A percentile compares a stretch with the other conserved stretches of the same genome.
phyloP scores from a whole-genome alignment of 2,113 vertebrate genomes.

The Colaptes auratus region DNA sequence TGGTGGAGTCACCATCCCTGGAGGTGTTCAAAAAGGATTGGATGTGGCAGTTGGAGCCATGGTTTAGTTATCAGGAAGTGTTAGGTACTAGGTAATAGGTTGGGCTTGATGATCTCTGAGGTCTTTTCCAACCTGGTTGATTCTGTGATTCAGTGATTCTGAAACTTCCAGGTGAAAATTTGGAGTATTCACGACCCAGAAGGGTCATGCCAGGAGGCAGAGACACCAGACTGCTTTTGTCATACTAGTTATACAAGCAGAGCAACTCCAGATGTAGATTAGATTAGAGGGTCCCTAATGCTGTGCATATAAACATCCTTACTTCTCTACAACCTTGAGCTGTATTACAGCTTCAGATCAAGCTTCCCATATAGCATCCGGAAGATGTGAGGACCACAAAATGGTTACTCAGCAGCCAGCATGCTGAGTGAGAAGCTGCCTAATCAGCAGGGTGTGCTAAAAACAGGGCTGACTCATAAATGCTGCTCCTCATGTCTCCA shows the following conservation, averaged over 20 bases:
- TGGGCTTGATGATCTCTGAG: too few relatives aligned
- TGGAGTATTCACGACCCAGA: not conserved
- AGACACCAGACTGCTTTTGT: not conserved
- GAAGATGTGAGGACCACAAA: not conserved
- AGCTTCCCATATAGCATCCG: not conserved
- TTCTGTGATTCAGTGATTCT: too few relatives aligned
- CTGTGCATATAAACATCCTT: not conserved
- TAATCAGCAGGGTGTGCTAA: not conserved
- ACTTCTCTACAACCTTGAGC: not conserved
- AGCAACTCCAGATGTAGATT: not conserved
- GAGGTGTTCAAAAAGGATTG: too few relatives aligned
- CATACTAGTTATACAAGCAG: not conserved
- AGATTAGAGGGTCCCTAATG: not conserved
- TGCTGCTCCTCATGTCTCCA: not conserved
- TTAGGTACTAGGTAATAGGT: too few relatives aligned
- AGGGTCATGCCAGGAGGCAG: not conserved
- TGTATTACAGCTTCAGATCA: not conserved
- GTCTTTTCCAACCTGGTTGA: too few relatives aligned
- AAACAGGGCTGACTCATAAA: constrained; percentile 13
- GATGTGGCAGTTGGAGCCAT: too few relatives aligned
- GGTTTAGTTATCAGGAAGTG: too few relatives aligned
- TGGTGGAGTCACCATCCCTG: too few relatives aligned
- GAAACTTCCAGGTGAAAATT: not conserved
- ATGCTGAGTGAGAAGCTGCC: constrained; percentile 16
- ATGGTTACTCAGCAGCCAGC: not conserved